Conservation (phyloP, 2,888 invertebrate species). For the Dynastes grantii region DNA sequence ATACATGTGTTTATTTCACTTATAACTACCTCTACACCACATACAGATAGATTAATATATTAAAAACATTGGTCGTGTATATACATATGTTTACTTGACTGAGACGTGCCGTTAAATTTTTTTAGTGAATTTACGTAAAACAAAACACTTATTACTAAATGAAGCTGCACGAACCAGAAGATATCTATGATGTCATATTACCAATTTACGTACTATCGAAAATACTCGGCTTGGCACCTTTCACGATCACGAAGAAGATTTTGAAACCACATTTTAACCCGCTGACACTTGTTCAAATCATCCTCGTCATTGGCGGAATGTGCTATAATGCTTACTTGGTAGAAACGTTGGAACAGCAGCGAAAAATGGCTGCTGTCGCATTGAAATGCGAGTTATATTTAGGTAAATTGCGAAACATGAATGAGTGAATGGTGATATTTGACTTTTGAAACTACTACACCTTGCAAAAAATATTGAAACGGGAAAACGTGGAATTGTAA, state of each 20-base stretch:
- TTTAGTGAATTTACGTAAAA: too few species aligned
- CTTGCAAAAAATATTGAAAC: too few species aligned
- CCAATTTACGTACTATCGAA: conserved; percentile 58
- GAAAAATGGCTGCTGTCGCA: conserved; percentile 56
- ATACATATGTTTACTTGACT: too few species aligned
- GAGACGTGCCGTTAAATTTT: too few species aligned
- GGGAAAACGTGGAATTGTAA: too few species aligned
- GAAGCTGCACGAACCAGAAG: conserved; percentile 34
- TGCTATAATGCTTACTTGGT: conserved; percentile 53
- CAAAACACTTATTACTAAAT: background rate
- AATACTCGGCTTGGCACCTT: conserved; percentile 59
- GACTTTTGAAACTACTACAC: too few species aligned
- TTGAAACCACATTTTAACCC: conserved; percentile 53
- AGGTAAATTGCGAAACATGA: conserved; percentile 44
- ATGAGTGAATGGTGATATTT: too few species aligned
- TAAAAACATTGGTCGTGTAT: too few species aligned
- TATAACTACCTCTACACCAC: too few species aligned
- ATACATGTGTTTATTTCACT: too few species aligned
- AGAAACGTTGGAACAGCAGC: conserved; percentile 51
- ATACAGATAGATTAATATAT: too few species aligned
- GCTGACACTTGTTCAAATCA: conserved; percentile 49
- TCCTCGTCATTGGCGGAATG: conserved; percentile 53
- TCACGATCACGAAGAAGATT: conserved; percentile 48
- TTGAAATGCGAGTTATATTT: conserved; percentile 58
- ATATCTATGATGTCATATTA: conserved; percentile 56